Percentiles rank a stretch among this genome's conserved stretches.
These are phyloP conservation scores for Mimas tiliae DNA, from an alignment of 2,888 invertebrate genomes.

Conservation along the genomic window DNA sequence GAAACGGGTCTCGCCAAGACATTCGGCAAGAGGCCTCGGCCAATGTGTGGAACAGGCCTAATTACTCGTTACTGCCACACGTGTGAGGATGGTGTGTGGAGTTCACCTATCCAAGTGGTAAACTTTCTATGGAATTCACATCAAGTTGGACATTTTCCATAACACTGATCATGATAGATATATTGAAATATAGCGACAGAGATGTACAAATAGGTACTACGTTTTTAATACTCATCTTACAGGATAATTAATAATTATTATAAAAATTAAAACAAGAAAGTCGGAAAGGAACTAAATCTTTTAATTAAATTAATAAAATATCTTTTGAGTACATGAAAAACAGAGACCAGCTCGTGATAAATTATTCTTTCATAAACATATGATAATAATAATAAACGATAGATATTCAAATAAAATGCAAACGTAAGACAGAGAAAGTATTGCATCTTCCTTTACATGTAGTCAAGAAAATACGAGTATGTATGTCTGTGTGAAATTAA, in stretches of 20 bases:
- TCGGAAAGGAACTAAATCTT: conserved; percentile 61
- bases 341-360: conserved; percentile 81
- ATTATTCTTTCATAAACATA: conserved; percentile 53
- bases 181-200: conserved; percentile 33
- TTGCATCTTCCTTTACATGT: conserved; percentile 24
- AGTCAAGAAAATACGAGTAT: conserved; percentile 24
- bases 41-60: too few relatives aligned
- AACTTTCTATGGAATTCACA: neutral
- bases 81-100: neutral
- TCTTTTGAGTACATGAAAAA: conserved; percentile 78
- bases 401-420: conserved; percentile 72
- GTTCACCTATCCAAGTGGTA: neutral
- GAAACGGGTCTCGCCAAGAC: too few relatives aligned
- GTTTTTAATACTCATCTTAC: conserved; percentile 56
- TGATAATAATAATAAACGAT: conserved; percentile 47
- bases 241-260: conserved; percentile 46
- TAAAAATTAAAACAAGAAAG: conserved; percentile 54
- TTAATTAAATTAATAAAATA: conserved; percentile 60
- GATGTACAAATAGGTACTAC: conserved; percentile 46
- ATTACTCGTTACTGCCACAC: neutral
- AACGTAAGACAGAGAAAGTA: conserved; percentile 50
- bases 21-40: too few relatives aligned
- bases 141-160: conserved; percentile 54
- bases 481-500: neutral
- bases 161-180: conserved; percentile 50